Base-by-base conservation (phyloP, 1,140 invertebrate species). In the Drosophila pectinifera region DNA sequence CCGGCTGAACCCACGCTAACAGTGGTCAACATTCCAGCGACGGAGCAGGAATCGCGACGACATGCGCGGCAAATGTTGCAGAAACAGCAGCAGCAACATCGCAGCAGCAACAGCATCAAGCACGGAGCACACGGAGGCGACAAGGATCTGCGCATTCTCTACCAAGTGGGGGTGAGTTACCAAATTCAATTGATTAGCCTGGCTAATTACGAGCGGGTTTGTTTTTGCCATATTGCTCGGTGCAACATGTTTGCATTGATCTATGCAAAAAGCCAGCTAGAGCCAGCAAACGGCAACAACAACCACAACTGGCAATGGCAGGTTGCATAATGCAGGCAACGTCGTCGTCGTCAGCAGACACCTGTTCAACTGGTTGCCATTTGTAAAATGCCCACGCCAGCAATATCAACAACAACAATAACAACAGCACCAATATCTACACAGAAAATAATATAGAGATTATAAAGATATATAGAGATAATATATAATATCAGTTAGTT, bases 141-240 rank as follows among this genome's bases (percentile, higher is more conserved):
- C 16, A 88, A 90, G 76, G 76, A 91, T 77, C 54, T 91, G 39
- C 79, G 91, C 45, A 90, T 91, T 58, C 78, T 92, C 62, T 92
- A 92, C 65, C 91, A 92, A 92, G 85, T 92, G 55, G 91, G 91
- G 89, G 91, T 92, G 78, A 92, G 91, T 89, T 51, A 28, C 20
- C 10, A 26, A 51, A 67, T 43, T 45, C 26, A 56, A 69, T 55
- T 59, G 58, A 51, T 59, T 64, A 43, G 42, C 7, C 14, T 51
- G 59, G 75, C 76, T 77, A 83, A 82, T 82, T 73, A 69, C 64
- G 51, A 61, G 54, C 41, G 39, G 49, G 26, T 24, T 11, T 42
- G 26, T 24, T 11, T 42, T 42, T 16, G 8, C 41, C 16, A 18
- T 49, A 34, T 57, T 64, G 58, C 64, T 72, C 58, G 4, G 42